phyloP scores from a whole-genome alignment of 2,797 vertebrate genomes.

The Poeciliopsis presidionis region DNA sequence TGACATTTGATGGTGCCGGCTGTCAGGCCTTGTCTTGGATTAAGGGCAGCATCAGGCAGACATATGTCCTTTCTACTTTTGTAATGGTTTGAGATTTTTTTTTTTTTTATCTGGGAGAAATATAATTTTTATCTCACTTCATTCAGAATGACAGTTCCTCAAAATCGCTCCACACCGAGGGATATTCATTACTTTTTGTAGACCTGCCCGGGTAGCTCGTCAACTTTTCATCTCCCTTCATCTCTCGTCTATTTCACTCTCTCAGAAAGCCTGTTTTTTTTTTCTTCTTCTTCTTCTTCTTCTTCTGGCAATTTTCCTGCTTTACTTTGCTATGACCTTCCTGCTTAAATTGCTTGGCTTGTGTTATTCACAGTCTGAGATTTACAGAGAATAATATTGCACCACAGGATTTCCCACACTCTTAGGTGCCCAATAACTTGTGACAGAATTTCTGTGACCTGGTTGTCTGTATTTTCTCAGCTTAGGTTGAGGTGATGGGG shows the following conservation, averaged over 20 bases:
- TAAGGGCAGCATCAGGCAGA: slow-evolving; percentile 81
- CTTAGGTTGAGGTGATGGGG: slow-evolving; percentile 68
- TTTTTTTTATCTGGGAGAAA: slow-evolving; percentile 80
- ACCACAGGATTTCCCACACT: slow-evolving; percentile 79
- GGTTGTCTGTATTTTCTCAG: slow-evolving; percentile 72
- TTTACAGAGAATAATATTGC: slow-evolving; percentile 83
- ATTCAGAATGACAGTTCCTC: slow-evolving; percentile 85
- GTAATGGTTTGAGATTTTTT: slow-evolving; percentile 62
- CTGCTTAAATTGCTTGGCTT: slow-evolving; percentile 83
- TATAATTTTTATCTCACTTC: slow-evolving; percentile 86
- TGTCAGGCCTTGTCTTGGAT: slow-evolving; percentile 80
- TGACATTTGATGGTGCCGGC: slow-evolving; percentile 75
- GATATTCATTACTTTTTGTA: slow-evolving; percentile 87
- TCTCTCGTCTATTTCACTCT: slow-evolving; percentile 85
- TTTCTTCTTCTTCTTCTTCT: slow-evolving; percentile 47
- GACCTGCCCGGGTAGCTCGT: slow-evolving; percentile 81
- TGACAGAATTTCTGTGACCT: slow-evolving; percentile 73
- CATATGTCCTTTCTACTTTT: slow-evolving; percentile 83
- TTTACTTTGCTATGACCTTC: slow-evolving; percentile 86
- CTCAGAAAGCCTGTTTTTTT: slow-evolving; percentile 75
- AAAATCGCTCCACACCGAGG: slow-evolving; percentile 82
- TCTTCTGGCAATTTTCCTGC: slow-evolving; percentile 68
- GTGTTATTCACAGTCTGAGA: slow-evolving; percentile 85
- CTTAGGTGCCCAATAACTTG: slow-evolving; percentile 84
- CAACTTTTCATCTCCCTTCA: slow-evolving; percentile 83